These are phyloP conservation scores for Chelonus formosanus DNA, from an alignment of 2,888 invertebrate genomes.

Conservation along the genomic window DNA sequence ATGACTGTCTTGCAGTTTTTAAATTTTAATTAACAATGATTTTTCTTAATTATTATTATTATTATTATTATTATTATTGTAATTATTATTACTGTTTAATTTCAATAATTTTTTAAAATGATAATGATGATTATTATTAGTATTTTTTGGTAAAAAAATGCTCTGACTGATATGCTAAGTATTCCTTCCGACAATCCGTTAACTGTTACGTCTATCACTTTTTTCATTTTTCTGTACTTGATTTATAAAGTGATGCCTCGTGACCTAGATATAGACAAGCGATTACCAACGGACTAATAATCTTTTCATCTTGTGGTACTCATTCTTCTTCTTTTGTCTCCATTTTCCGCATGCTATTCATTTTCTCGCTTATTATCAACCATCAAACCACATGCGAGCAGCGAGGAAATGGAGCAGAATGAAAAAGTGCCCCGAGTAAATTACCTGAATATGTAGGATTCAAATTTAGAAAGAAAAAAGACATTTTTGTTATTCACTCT, in stretches of 20 bases:
- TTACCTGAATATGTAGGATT: conserved; percentile 3
- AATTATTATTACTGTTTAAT: too few relatives aligned
- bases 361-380: conserved; percentile 7
- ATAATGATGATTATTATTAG: conserved; percentile 2
- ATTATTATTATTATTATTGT: conserved; percentile 12
- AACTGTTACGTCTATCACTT: background rate
- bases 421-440: conserved; percentile 1
- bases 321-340: conserved; percentile 38
- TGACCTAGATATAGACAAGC: conserved; percentile 39
- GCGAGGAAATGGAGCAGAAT: conserved; percentile 12
- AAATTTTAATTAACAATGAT: conserved; percentile 18
- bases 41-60: conserved; percentile 21
- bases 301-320: conserved; percentile 46
- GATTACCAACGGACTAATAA: conserved; percentile 45
- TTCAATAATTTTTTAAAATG: too few relatives aligned
- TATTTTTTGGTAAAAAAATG: conserved; percentile 10
- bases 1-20: conserved; percentile 52
- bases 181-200: conserved; percentile 12
- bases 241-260: conserved; percentile 27
- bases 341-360: conserved; percentile 19
- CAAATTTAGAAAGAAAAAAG: background rate
- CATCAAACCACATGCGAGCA: conserved; percentile 1
- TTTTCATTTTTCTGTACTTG: conserved; percentile 4
- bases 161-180: conserved; percentile 32
- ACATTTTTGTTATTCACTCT: background rate